Base-by-base conservation (phyloP, 2,888 invertebrate genomes). In the Perdita meconis region DNA sequence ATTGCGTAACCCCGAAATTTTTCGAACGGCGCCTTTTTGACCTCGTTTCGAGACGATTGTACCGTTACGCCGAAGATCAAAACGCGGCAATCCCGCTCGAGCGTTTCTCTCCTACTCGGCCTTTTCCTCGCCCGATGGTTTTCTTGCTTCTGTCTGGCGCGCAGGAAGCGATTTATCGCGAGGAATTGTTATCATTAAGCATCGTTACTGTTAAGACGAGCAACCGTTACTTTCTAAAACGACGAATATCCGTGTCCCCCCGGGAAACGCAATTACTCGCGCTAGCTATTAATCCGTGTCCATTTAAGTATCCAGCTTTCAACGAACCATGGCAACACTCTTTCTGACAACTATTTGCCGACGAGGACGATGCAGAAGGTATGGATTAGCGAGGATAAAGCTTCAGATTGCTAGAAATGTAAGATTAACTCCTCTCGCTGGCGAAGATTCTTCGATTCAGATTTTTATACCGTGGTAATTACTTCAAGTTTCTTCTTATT, bases 1-100 rank as follows among this genome's bases (percentile, higher is more conserved):
- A 50, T 82, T 69, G 73, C 77, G 72, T 40, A 67, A 83, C 60
- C 44, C 40, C 26, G 60, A 69, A 65, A 67, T 57, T 81, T 70
- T 78, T 68, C 53, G 84, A 73, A 76, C 47, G 64, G 47, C 38
- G 59, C 26, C 38, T 60, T 72, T n/a, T 61, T 57, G 79, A 71
- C 71, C 77, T 69, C 63, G 60, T 75, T 80, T 63, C 55, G 24
- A 36, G 38, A 6, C 40, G 50, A 16, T 19, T 71, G 70, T 86
- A 85, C 78, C 78, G 55, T 73, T 61, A 68, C 50, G 69, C 51
- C 30, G n/a, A 40, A 42, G 12, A 60, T 19, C 30, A 0, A 16
- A 51, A 4, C 6, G n/a, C n/a, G 36, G 24, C 22, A 42, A n/a
- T 38, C 51, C 34, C n/a, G 40, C 44, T 53, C 42, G 36, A 24